These are phyloP conservation scores for Periophthalmodon schlosseri DNA, from an alignment of 2,113 vertebrate genomes.

Conservation along the genomic window DNA sequence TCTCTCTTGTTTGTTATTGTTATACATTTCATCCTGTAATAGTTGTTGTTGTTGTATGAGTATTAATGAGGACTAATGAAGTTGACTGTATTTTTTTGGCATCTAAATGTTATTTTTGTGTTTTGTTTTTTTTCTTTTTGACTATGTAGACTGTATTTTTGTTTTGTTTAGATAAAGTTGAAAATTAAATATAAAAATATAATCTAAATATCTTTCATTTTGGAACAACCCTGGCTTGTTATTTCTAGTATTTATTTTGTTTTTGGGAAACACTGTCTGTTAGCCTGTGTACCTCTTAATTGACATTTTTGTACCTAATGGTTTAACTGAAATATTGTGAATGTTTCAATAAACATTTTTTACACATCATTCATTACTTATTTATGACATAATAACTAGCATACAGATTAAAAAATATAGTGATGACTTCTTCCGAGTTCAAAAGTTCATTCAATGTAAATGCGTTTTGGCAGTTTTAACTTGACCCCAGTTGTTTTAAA, in stretches of 20 bases:
- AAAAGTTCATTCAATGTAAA: not conserved
- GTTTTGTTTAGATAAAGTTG: not conserved
- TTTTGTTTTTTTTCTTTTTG: not conserved
- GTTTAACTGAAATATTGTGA: not conserved
- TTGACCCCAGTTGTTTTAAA: no score
- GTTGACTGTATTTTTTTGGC: not conserved
- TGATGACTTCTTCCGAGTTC: not conserved
- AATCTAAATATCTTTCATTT: conserved; percentile 7
- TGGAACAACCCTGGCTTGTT: not conserved
- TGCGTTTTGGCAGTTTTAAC: not conserved
- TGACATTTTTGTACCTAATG: no score
- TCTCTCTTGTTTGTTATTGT: conserved; percentile 25
- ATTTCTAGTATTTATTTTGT: conserved; percentile 22
- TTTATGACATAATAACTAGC: not conserved
- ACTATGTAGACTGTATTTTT: not conserved
- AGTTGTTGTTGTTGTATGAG: conserved; percentile 4
- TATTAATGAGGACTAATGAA: not conserved
- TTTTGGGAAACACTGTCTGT: not conserved
- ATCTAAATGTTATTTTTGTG: not conserved
- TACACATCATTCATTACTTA: not conserved
- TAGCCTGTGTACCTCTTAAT: not conserved
- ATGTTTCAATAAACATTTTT: not conserved
- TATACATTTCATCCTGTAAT: conserved; percentile 3
- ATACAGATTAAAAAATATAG: not conserved
- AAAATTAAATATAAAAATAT: not conserved